These are phyloP conservation scores for Megalops cyprinoides DNA, from an alignment of 2,797 vertebrate species.

Conservation along the genomic window DNA sequence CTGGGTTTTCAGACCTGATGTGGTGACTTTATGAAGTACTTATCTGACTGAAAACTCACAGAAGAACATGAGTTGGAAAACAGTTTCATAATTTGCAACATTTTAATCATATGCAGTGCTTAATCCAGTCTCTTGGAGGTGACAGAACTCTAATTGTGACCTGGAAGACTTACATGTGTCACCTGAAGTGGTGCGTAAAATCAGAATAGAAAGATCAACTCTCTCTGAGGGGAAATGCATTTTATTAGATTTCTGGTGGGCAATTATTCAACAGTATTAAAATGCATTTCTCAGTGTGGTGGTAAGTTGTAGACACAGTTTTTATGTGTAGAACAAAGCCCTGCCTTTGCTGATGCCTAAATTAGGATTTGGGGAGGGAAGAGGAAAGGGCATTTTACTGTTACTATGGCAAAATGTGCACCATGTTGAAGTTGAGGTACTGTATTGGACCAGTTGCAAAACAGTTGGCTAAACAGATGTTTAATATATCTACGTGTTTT, in stretches of 20 bases:
- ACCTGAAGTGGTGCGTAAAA: background rate
- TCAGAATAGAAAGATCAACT: background rate
- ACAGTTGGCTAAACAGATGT: too few relatives aligned
- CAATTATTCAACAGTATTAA: constrained; percentile 28
- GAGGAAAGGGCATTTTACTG: constrained; percentile 29
- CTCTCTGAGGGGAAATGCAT: background rate
- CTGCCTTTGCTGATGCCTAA: constrained; percentile 13
- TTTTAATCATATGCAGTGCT: background rate
- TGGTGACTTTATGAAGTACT: background rate
- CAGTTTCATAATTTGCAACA: background rate
- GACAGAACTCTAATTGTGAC: background rate
- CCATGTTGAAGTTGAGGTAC: background rate
- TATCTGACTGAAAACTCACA: background rate
- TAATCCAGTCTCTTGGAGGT: background rate
- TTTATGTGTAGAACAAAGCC: background rate
- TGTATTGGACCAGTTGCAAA: background rate
- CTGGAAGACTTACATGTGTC: background rate
- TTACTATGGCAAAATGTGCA: background rate
- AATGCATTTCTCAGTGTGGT: background rate
- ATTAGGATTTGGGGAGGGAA: constrained; percentile 9
- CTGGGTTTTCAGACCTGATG: background rate
- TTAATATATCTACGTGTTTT: too few relatives aligned
- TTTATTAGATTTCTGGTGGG: background rate
- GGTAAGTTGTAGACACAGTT: background rate
- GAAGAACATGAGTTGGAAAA: background rate